Conservation (phyloP, 2,113 vertebrate species). For the Planiliza haematocheilus region DNA sequence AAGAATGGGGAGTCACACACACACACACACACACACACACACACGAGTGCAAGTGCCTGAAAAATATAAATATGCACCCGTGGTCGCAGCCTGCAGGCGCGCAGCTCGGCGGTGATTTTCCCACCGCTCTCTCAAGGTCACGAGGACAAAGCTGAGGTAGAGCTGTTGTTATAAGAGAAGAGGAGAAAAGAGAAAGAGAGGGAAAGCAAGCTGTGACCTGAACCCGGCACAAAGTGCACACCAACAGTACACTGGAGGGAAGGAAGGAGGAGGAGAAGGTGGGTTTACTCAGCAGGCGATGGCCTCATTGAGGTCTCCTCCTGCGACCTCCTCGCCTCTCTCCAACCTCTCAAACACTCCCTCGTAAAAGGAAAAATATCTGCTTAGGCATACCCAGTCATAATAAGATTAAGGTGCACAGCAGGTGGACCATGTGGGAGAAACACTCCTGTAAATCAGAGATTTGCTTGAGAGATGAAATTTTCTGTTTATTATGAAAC, state of each 20-base stretch:
- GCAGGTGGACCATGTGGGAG: constrained; percentile 21
- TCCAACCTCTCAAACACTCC: constrained; percentile 10
- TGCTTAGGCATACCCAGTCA: not conserved
- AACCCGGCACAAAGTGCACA: constrained; percentile 9
- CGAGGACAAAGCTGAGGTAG: not conserved
- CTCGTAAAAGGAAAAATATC: not conserved
- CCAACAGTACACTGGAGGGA: constrained; percentile 14
- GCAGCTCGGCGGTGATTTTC: not conserved
- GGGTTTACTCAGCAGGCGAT: constrained; percentile 8
- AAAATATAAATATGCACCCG: constrained; percentile 8
- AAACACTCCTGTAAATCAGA: not conserved
- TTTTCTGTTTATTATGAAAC: not conserved
- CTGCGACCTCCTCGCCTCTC: constrained; percentile 17
- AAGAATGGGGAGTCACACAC: not conserved
- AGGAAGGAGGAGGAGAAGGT: constrained; percentile 4
- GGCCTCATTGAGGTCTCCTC: not conserved
- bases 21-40: not conserved
- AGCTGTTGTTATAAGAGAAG: constrained; percentile 8
- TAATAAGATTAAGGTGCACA: constrained; percentile 18
- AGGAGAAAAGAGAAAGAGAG: not conserved
- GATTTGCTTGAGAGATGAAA: not conserved
- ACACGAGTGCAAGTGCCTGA: not conserved
- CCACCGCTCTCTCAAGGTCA: constrained; percentile 62
- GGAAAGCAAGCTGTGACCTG: constrained; percentile 7
- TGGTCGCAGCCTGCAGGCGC: constrained; percentile 10